Conservation (phyloP, 2,888 invertebrate species). For the Spodoptera littoralis region DNA sequence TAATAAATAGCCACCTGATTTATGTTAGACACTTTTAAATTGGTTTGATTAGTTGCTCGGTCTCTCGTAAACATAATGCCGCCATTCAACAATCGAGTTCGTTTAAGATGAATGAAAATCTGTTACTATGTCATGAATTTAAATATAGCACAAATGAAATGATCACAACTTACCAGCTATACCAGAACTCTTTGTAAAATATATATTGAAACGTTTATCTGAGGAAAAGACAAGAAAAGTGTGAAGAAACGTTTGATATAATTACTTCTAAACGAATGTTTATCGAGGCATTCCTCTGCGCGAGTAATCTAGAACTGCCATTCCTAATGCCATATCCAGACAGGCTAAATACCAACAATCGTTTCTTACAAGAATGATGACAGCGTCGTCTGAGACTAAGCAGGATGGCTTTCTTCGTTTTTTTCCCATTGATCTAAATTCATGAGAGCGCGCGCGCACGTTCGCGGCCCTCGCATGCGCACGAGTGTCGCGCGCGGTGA, state of each 20-base stretch:
- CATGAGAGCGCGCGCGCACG: constrained; percentile 76
- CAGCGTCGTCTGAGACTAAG: constrained; percentile 59
- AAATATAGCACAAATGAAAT: not conserved
- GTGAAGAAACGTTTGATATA: constrained; percentile 40
- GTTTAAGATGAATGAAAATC: not conserved
- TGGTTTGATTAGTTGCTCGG: constrained; percentile 5
- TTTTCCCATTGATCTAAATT: constrained; percentile 81
- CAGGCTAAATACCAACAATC: constrained; percentile 53
- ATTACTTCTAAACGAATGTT: constrained; percentile 31
- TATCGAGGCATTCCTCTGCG: constrained; percentile 22
- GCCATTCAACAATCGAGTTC: not conserved
- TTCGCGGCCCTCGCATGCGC: constrained; percentile 72
- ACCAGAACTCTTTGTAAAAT: constrained; percentile 6
- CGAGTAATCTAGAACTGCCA: constrained; percentile 38
- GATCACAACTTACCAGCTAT: constrained; percentile 5
- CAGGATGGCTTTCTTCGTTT: constrained; percentile 72
- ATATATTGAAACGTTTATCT: not conserved
- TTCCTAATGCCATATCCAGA: constrained; percentile 52
- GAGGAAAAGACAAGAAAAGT: constrained; percentile 25
- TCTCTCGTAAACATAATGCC: not conserved
- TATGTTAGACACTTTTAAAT: constrained; percentile 24
- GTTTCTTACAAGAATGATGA: constrained; percentile 59
- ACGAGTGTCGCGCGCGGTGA: constrained; percentile 68
- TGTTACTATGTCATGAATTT: not conserved
- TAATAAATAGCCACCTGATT: constrained; percentile 34